Evolutionary conservation across 2,797 vertebrate genomes (phyloP).

Genomic region (Acanthurus lineatus): DNA sequence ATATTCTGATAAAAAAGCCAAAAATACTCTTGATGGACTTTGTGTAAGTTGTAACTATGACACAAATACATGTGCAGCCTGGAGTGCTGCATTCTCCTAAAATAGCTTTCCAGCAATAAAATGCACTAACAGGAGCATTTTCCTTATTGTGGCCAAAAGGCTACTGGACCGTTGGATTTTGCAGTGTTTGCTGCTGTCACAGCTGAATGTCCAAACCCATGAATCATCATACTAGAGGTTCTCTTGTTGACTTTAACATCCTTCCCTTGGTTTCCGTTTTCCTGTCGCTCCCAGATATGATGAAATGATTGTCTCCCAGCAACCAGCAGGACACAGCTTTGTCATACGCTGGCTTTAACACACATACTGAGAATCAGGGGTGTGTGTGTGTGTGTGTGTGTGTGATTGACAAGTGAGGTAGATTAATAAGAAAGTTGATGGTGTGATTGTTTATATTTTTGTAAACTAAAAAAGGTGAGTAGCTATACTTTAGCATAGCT

Average conservation of each 20-base stretch:
- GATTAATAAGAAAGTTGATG: too few species aligned
- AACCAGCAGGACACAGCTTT: slow-evolving; percentile 38
- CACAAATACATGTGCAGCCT: not conserved
- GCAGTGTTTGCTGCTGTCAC: slow-evolving; percentile 1
- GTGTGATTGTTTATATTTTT: too few species aligned
- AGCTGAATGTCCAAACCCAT: slow-evolving; percentile 31
- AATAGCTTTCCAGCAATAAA: not conserved
- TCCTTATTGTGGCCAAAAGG: not conserved
- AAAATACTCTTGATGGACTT: not conserved
- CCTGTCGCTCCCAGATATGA: slow-evolving; percentile 55
- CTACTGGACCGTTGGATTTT: not conserved
- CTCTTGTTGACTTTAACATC: slow-evolving; percentile 67
- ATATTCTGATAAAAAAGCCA: not conserved
- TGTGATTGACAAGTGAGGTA: too few species aligned
- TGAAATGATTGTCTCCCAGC: slow-evolving; percentile 58
- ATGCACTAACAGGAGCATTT: not conserved
- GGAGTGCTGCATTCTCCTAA: not conserved
- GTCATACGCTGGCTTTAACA: not conserved
- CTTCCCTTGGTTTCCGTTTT: slow-evolving; percentile 61
- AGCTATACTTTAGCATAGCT: too few species aligned
- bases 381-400: too few species aligned
- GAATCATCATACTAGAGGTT: slow-evolving; percentile 44
- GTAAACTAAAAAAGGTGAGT: too few species aligned
- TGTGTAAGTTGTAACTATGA: not conserved
- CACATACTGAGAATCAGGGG: slow-evolving; percentile 14